A percentile compares a stretch with the other conserved stretches of the same genome.
phyloP scores from a whole-genome alignment of 2,797 vertebrate species.

The Gymnothorax javanicus region DNA sequence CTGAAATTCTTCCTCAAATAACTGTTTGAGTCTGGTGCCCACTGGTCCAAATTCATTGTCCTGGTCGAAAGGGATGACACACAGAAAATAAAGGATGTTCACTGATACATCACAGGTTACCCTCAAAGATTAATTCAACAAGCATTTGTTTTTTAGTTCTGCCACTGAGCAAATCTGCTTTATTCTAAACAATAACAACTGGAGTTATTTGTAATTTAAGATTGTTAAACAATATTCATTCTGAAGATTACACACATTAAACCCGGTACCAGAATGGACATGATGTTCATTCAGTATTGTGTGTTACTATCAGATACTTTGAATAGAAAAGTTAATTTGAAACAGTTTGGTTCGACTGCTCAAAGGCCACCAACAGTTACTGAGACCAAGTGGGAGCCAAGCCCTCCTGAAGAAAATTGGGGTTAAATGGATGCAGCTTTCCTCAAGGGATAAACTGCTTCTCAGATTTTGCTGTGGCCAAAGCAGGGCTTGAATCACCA shows the following conservation, averaged over 20 bases:
- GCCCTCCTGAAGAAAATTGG: too few relatives aligned
- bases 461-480: too few relatives aligned
- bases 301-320: neutral
- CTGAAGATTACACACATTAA: neutral
- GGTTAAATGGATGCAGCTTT: too few relatives aligned
- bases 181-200: neutral
- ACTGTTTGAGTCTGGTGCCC: constrained; percentile 47
- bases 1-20: constrained; percentile 61
- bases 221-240: neutral
- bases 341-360: neutral
- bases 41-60: constrained; percentile 37
- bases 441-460: too few relatives aligned
- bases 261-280: neutral
- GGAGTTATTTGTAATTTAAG: neutral
- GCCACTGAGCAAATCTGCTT: neutral
- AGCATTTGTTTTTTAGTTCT: neutral
- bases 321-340: neutral
- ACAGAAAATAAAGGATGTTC: neutral
- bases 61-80: constrained; percentile 47
- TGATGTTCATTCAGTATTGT: neutral
- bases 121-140: neutral
- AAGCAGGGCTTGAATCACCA: too few relatives aligned
- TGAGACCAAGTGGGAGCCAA: too few relatives aligned
- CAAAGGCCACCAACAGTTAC: too few relatives aligned
- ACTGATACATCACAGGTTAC: neutral